Percentiles rank a stretch among this genome's conserved stretches.
Evolutionary conservation across 1,140 invertebrate species (phyloP).

Genomic region (Gonatopus flavifemur): DNA sequence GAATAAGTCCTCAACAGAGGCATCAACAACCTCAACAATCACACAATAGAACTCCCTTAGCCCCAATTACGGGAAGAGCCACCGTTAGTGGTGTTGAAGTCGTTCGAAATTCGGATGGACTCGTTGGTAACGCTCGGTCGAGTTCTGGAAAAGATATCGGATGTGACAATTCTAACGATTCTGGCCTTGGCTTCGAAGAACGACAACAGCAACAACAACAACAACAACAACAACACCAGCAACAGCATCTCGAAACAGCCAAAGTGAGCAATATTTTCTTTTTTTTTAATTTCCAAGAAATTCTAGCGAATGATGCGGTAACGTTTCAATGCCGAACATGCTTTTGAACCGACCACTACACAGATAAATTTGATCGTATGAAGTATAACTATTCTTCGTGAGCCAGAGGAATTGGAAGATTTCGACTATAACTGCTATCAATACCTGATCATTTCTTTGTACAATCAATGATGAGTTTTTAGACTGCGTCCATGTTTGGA

Average conservation of each 20-base stretch:
- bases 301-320: no score
- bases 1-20: conserved; percentile 28
- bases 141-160: conserved; percentile 40
- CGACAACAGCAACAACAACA: conserved; percentile 40
- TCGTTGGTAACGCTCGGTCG: conserved; percentile 26
- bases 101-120: conserved; percentile 42
- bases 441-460: no score
- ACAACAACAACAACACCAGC: conserved; percentile 24
- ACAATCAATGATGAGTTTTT: no score
- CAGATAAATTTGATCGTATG: no score
- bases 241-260: conserved; percentile 35
- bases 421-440: no score
- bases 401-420: no score
- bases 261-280: conserved; percentile 28
- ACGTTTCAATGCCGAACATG: no score
- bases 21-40: conserved; percentile 30
- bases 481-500: no score
- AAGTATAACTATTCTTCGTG: no score
- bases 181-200: conserved; percentile 76
- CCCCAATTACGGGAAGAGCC: no score
- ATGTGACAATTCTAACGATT: conserved; percentile 84
- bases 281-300: no score
- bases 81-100: conserved; percentile 24
- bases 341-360: no score
- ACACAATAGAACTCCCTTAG: conserved; percentile 25